phyloP scores from a whole-genome alignment of 2,888 invertebrate species.

The Epicampocera succincta region DNA sequence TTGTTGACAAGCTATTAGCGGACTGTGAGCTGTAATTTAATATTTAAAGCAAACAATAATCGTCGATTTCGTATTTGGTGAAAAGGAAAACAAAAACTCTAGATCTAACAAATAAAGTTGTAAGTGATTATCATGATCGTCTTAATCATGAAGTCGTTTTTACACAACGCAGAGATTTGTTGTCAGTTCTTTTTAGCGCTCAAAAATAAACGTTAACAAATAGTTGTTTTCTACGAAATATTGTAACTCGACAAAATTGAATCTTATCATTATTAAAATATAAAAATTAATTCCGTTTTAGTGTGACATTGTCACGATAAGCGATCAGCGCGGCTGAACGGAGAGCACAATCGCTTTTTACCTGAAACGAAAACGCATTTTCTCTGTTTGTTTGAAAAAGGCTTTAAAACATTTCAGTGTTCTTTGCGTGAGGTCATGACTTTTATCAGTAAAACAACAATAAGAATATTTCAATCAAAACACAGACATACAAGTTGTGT shows the following conservation, averaged over 20 bases:
- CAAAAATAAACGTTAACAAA: constrained; percentile 11
- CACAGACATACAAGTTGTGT: background rate
- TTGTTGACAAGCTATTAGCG: constrained; percentile 54
- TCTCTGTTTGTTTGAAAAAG: background rate
- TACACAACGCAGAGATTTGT: background rate
- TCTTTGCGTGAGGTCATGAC: constrained; percentile 39
- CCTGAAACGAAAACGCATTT: background rate
- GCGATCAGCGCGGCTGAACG: background rate
- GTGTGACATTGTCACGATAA: constrained; percentile 44
- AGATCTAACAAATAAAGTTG: constrained; percentile 29
- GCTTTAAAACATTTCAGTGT: background rate
- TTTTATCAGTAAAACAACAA: constrained; percentile 33
- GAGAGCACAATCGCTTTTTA: background rate
- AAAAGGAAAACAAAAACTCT: constrained; percentile 1
- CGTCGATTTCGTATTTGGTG: constrained; percentile 35
- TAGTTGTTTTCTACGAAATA: constrained; percentile 43
- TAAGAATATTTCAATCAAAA: constrained; percentile 13
- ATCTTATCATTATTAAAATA: constrained; percentile 50
- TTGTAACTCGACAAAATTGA: constrained; percentile 23
- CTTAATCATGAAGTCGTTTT: background rate
- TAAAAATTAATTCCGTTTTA: constrained; percentile 2
- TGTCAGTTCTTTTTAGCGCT: constrained; percentile 6
- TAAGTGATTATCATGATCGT: constrained; percentile 27
- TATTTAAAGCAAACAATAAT: constrained; percentile 46
- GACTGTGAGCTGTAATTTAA: constrained; percentile 21